A percentile compares a stretch with the other conserved stretches of the same genome.
These are phyloP conservation scores for Hypolimnas misippus DNA, from an alignment of 2,888 invertebrate genomes.

Conservation along the genomic window DNA sequence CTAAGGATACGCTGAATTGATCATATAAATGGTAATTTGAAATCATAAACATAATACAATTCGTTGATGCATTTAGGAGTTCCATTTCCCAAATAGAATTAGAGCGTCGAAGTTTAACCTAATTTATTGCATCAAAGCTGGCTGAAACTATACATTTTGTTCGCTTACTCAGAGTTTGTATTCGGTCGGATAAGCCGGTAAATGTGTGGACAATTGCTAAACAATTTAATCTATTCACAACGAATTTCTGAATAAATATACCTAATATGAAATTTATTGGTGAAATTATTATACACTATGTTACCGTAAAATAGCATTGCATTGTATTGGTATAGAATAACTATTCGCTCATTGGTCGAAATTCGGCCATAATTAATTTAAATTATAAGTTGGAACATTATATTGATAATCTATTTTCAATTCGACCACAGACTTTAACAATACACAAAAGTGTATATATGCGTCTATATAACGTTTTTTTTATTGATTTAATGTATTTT, in stretches of 20 bases:
- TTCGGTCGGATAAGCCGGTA: constrained; percentile 23
- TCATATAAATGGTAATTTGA: background rate
- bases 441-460: no score
- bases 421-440: no score
- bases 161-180: constrained; percentile 27
- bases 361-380: no score
- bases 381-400: no score
- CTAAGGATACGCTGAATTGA: background rate
- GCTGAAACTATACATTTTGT: constrained; percentile 26
- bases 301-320: no score
- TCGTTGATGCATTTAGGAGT: constrained; percentile 13
- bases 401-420: no score
- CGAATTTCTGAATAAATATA: background rate
- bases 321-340: no score
- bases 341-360: no score
- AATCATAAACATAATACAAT: constrained; percentile 3
- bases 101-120: constrained; percentile 13
- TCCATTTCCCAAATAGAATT: constrained; percentile 22
- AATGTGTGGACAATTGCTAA: constrained; percentile 17
- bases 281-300: background rate
- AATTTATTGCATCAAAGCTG: constrained; percentile 30
- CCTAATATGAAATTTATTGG: background rate
- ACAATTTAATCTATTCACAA: constrained; percentile 9
- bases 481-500: no score
- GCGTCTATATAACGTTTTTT: no score